Evolutionary conservation across 2,113 vertebrate genomes (phyloP), one percentile per base, ranked within the genome.

Genomic region (Cranoglanis bouderius): DNA sequence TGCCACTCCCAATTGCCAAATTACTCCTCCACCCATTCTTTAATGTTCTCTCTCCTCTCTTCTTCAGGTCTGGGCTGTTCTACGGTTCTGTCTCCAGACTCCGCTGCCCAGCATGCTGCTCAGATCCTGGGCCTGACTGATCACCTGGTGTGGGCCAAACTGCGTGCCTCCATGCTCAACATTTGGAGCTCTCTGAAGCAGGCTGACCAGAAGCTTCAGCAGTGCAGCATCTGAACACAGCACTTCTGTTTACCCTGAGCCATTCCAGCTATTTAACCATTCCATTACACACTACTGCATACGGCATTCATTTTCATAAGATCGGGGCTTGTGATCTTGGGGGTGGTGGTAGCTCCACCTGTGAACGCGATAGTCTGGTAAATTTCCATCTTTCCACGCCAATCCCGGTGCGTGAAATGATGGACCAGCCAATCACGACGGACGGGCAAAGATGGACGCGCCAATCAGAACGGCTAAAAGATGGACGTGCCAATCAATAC

Each of bases 151-250:
- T 99, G 98, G 98, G 95, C 96, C 90, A 98, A 97, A 88, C 95
- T 99, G 84, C 95, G 97, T 85, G 96, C 98, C 18, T 97, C 92
- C 63, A 95, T 97, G 93, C 93, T 99, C 12, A 99, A 99, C 94
- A 98, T 96, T 2, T 99, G 98, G 98, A 96, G 98, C 92, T 95
- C 97, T 51, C 95, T 99, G 85, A 99, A 99, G 92, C 95, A 96
- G 91, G 97, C 98, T 29, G 98, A 99, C 94, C 94, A 97, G 93
- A 98, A 97, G 90, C 94, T 98, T 43, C 95, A 97, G 92, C 94
- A 95, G 49, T 96, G 95, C 91, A 95, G 89, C 90, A 89, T 96
- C 59, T 96, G 88, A 95, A 90, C 9, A n/a, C 26, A 82, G 61
- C 53, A 80, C 43, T 83, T 78, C 14, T 75, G n/a, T 67, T 85